Evolutionary conservation across 2,888 invertebrate genomes (phyloP), one percentile per base, ranked within the genome.

Genomic region (Eupeodes luniger): DNA sequence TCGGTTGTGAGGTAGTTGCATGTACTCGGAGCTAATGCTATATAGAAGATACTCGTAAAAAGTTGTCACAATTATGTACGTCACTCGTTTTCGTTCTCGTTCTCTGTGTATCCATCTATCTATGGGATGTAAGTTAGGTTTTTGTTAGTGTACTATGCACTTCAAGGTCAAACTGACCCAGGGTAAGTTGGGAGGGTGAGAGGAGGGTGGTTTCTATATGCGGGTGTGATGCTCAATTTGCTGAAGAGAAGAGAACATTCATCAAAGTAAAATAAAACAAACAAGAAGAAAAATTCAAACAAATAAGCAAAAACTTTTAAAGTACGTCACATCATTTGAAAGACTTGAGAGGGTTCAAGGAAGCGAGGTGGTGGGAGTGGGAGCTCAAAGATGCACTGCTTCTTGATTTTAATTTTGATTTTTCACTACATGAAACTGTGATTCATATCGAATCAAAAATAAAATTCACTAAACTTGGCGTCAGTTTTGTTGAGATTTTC

Each of bases 131-230:
- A 78, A 78, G 66, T 44, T 82, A 75, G 75, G 66, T 44, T 72
- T 44, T 36, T 61, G 75, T 70, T 83, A 55, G 76, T 77, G 81
- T 88, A 27, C 3, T 27, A 69, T 88, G 88, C 85, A 88, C 61
- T 70, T 69, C 88, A 88, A 88, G 88, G 88, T 88, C 85, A 88
- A 88, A 85, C 57, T 74, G 77, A 85, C 74, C 85, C 67, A n/a
- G 75, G 49, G 49, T 16, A 11, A 59, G n/a, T 62, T 27, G 27
- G 27, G 61, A 11, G 3, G 51, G 49, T 62, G 61, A 5, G 67
- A 53, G 59, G 40, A 69, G 49, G 55, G 55, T 70, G 59, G 12
- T 66, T 47, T 62, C 62, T 78, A 9, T 67, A 27, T 75, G 64
- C 62, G 69, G 62, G 62, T 70, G 64, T 81, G 27, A 80, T 75